Conservation (phyloP, 35 echinoderm and acorn worm genomes). For the Holothuria glaberrima region DNA sequence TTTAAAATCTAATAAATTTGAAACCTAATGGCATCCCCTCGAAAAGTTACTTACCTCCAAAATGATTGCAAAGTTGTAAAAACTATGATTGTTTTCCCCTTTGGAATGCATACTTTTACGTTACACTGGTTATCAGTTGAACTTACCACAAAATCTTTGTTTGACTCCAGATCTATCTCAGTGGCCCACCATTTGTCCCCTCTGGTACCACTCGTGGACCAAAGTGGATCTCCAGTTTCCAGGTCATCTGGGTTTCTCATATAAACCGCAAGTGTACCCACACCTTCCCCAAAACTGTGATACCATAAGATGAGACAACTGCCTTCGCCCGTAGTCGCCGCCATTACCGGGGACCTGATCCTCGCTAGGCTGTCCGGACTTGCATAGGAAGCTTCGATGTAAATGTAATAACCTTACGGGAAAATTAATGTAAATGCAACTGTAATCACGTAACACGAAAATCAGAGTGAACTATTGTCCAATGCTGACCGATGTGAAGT, state of each 20-base stretch:
- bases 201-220: not conserved
- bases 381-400: not conserved
- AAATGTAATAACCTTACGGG: conserved; percentile 25
- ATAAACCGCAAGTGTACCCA: not conserved
- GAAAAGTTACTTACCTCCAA: too few species aligned
- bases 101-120: too few species aligned
- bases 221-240: not conserved
- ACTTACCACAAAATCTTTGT: conserved; percentile 5
- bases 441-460: too few species aligned
- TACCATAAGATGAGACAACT: conserved; percentile 36
- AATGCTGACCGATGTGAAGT: too few species aligned
- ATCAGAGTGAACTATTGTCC: too few species aligned
- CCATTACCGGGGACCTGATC: not conserved
- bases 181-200: not conserved
- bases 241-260: not conserved
- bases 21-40: too few species aligned
- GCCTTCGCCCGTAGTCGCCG: not conserved
- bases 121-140: not conserved
- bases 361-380: not conserved
- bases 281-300: not conserved
- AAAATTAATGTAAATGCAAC: too few species aligned
- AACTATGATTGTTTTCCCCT: too few species aligned
- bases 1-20: too few species aligned
- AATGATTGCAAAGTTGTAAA: too few species aligned
- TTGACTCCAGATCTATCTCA: not conserved